Conservation (phyloP, 2,797 vertebrate genomes). For the Octomys mimax region DNA sequence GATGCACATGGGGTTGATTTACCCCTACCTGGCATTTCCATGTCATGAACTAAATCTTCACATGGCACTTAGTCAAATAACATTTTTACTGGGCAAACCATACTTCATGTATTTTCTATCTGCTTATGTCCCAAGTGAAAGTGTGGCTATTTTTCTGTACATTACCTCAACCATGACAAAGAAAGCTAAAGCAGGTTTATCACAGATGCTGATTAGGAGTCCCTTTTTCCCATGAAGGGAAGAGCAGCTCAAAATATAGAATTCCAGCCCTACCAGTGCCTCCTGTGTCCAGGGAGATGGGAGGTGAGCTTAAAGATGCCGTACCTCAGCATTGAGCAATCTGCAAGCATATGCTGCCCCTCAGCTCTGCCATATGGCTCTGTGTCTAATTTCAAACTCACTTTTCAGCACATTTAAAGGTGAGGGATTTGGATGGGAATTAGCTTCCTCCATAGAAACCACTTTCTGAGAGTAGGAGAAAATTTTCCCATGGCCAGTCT, state of each 20-base stretch:
- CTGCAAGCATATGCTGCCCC: constrained; percentile 68
- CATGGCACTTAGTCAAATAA: background rate
- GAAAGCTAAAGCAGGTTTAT: background rate
- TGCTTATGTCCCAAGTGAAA: background rate
- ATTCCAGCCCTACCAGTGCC: background rate
- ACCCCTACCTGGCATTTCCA: background rate
- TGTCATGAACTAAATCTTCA: background rate
- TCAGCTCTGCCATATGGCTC: constrained; percentile 74
- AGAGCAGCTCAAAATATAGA: background rate
- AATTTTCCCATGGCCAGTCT: background rate
- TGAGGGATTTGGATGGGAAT: constrained; percentile 18
- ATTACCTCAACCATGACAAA: background rate
- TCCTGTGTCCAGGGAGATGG: constrained; percentile 50
- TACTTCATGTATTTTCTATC: background rate
- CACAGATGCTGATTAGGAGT: background rate
- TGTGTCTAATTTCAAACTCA: constrained; percentile 63
- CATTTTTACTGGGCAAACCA: background rate
- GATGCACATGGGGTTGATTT: background rate
- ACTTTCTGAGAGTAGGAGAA: background rate
- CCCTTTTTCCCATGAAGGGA: constrained; percentile 45
- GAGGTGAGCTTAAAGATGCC: constrained; percentile 63
- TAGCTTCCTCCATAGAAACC: constrained; percentile 4
- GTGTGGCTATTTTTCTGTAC: background rate
- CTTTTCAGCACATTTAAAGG: constrained; percentile 75
- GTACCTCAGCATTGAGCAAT: constrained; percentile 47